Evolutionary conservation across 2,888 invertebrate species (phyloP), one percentile per base, ranked within the genome.

Genomic region (Dioctria linearis): DNA sequence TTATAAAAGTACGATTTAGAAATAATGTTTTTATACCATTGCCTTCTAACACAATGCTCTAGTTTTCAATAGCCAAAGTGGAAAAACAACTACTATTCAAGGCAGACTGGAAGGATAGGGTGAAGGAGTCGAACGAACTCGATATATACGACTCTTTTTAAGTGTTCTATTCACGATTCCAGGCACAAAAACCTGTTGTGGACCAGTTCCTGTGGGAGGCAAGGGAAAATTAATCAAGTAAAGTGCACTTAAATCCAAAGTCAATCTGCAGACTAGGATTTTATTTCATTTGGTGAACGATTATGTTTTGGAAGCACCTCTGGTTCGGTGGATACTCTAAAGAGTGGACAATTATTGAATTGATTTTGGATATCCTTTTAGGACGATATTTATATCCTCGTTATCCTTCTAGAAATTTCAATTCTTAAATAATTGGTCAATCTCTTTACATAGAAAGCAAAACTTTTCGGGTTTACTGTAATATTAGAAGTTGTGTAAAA

Each of bases 231-330:
- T 81, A 81, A 81, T 81, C 81, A 81, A 81, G 79, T 67, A 80
- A 80, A 81, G 81, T 81, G 81, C 81, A 81, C 81, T 81, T 81
- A 80, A 76, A 80, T 80, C 81, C 71, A 71, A 81, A 81, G 81
- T 81, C 81, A 81, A 81, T 81, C 81, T 80, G 79, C 71, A 67
- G 65, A 69, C 75, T 71, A 54, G 71, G 51, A 81, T 80, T 80
- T 80, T 81, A 81, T 79, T 80, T 81, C 76, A 43, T 76, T 76
- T 66, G 37, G 39, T 57, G 69, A 54, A 71, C 54, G 71, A 71
- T 54, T 71, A 40, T 71, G 11, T 59, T 3, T n/a, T 6, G 59
- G 13, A 59, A n/a, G 59, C 42, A 63, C 40, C 51, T 49, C 46
- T 25, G 43, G 71, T 25, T 25, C 25, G 43, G 66, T 39, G 57